These are phyloP conservation scores for Antheraea yamamai DNA, from an alignment of 2,888 invertebrate genomes.

Conservation along the genomic window DNA sequence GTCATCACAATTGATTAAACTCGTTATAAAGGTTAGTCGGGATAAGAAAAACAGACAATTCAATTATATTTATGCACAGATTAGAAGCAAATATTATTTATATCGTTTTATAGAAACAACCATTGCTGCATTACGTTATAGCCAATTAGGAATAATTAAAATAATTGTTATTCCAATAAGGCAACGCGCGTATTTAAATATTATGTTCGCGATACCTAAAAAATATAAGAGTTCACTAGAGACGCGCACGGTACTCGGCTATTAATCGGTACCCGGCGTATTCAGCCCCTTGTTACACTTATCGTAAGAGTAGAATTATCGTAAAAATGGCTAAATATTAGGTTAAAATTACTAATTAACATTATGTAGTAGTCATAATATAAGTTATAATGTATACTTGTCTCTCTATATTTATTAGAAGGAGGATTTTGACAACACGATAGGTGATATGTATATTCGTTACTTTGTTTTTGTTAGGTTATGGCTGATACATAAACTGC, in stretches of 20 bases:
- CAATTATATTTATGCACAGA: not conserved
- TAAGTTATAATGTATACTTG: too few species aligned
- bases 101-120: not conserved
- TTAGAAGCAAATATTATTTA: not conserved
- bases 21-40: too few species aligned
- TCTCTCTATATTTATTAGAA: too few species aligned
- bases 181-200: not conserved
- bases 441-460: too few species aligned
- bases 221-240: not conserved
- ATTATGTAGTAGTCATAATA: too few species aligned
- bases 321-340: too few species aligned
- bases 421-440: too few species aligned
- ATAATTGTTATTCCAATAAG: constrained; percentile 10
- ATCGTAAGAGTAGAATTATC: not conserved
- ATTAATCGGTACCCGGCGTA: not conserved
- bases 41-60: not conserved
- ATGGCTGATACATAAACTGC: too few species aligned
- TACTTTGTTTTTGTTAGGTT: too few species aligned
- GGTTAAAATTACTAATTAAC: too few species aligned
- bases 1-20: too few species aligned
- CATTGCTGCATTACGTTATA: not conserved
- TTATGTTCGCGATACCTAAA: constrained; percentile 12
- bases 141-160: constrained; percentile 14
- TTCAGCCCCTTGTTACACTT: not conserved
- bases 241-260: not conserved